Conservation (phyloP, 2,797 vertebrate genomes). For the Allochrocebus solatus region DNA sequence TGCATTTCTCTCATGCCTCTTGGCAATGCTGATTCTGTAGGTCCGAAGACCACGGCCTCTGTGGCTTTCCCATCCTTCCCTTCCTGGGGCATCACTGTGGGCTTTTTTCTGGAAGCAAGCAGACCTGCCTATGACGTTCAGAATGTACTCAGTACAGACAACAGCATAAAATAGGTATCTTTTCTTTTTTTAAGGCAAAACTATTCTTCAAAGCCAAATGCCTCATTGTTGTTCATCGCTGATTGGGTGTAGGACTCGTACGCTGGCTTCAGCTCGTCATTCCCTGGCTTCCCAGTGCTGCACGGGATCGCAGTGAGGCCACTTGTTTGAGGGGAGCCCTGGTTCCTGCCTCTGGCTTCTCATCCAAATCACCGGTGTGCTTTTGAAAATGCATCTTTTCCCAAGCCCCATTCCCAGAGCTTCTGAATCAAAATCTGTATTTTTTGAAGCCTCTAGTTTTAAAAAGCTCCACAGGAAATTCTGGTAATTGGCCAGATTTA, state of each 20-base stretch:
- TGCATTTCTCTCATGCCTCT: accelerated
- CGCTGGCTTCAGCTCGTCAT: accelerated
- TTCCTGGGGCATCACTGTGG: accelerated
- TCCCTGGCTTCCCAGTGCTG: accelerated
- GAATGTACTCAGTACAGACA: neutral
- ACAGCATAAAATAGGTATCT: accelerated
- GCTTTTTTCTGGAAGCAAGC: neutral
- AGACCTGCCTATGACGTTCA: neutral
- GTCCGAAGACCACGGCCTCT: accelerated
- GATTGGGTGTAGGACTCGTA: accelerated
- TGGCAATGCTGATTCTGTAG: accelerated
- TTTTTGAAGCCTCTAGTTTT: neutral
- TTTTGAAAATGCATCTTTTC: neutral
- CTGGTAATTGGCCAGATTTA: neutral
- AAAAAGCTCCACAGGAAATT: neutral
- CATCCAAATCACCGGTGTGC: accelerated
- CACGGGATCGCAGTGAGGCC: accelerated
- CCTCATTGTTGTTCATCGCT: accelerated
- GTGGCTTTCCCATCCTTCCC: neutral
- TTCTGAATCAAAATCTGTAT: neutral
- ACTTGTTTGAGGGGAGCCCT: neutral
- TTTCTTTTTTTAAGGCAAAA: neutral
- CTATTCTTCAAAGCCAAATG: neutral
- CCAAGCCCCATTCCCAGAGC: neutral
- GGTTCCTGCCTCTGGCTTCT: neutral